A percentile compares a stretch with the other conserved stretches of the same genome.
phyloP scores from a whole-genome alignment of 1,140 invertebrate genomes.

The Brachionus plicatilis region DNA sequence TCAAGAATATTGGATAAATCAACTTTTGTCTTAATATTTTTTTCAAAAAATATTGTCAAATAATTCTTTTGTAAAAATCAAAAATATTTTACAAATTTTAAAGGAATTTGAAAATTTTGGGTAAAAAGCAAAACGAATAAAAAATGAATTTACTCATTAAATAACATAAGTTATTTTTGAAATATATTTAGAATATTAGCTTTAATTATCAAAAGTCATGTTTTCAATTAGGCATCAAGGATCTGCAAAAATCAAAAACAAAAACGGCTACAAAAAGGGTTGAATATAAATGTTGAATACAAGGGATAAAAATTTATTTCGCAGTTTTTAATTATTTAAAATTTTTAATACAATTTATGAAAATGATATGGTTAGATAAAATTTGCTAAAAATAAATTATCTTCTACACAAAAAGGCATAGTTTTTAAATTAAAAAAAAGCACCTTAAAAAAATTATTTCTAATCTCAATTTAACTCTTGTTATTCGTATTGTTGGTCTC shows the following conservation, averaged over 20 bases:
- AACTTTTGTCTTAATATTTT: too few species aligned
- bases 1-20: too few species aligned
- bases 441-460: background rate
- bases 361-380: background rate
- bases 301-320: background rate
- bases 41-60: too few species aligned
- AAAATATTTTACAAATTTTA: too few species aligned
- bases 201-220: background rate
- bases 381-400: background rate
- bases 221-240: background rate
- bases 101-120: too few species aligned
- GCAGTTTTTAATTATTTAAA: background rate
- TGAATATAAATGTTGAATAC: background rate
- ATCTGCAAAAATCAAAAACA: background rate
- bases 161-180: too few species aligned
- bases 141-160: too few species aligned
- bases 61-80: too few species aligned
- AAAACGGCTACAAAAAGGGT: background rate
- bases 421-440: background rate
- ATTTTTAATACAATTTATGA: background rate
- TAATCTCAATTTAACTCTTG: background rate
- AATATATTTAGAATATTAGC: too few species aligned
- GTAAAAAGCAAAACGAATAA: too few species aligned
- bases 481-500: background rate
- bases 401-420: background rate